Evolutionary conservation across 2,888 invertebrate genomes (phyloP), one percentile per base, ranked within the genome.

Genomic region (Sesia bembeciformis): DNA sequence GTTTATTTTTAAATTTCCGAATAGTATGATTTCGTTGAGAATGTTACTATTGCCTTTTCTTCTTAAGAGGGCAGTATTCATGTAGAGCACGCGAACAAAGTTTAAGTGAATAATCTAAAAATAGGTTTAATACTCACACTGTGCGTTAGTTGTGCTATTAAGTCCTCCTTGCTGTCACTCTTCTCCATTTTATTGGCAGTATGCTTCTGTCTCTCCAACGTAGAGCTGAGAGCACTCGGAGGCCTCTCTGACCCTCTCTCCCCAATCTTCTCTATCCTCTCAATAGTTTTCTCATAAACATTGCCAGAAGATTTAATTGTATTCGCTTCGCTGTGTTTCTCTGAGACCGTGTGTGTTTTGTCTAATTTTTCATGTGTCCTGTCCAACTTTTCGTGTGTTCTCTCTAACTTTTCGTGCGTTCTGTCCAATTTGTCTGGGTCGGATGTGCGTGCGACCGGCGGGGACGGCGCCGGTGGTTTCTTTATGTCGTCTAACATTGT

Each of bases 81-180:
- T 23, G 23, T 23, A 23, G 23, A 23, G 1, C 23, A 23, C 2
- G 23, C 23, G 23, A 23, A 23, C 2, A 23, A 23, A 23, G 23
- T 23, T 23, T 23, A 23, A 23, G 23, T 23, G 23, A 23, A 23
- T 23, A 23, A 23, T 23, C 23, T 23, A 23, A 23, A 43, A 41
- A 43, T 4, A 8, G 8, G 46, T 46, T n/a, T 7, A 46, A 4
- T 51, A 70, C 85, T 75, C 57, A 90, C 90, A 80, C 90, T 88
- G 78, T 76, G 77, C 70, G 84, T 90, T 57, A 90, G 84, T 72
- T 88, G 89, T 52, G 82, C 74, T 59, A 90, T 82, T 61, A 88
- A 68, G 58, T 76, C 77, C 8, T 89, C 86, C 40, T n/a, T 68
- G 6, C 73, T 72, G 6, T 84, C 81, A 5, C 42, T 64, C 56